Base-by-base conservation (phyloP, 2,888 invertebrate species). In the Callyntrura sp. region DNA sequence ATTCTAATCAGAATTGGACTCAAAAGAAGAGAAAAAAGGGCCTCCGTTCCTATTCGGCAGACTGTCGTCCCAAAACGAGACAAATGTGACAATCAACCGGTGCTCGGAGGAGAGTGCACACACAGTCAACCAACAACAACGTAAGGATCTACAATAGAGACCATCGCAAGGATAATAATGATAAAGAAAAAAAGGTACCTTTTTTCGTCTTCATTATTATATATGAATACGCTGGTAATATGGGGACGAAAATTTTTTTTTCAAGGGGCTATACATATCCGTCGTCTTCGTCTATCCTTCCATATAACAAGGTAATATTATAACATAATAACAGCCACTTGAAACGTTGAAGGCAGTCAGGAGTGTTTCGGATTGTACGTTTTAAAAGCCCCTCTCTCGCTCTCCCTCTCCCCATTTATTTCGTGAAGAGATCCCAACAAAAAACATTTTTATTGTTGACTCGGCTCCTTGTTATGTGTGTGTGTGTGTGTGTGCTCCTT, bases 51-150 rank as follows among this genome's bases (percentile, higher is more conserved):
- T 51, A 51, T 51, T 76, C 25, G 14, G 6, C 25, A 25, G 76
- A n/a, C 55, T 76, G 76, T 60, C 60, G 79, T 79, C 57, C 79
- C 79, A 82, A 62, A 25, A 48, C 14, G 88, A 60, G 76, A 70
- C 73, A 88, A 88, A 88, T 88, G 82, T 82, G 88, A 88, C 88
- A 88, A 88, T 82, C 88, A 82, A 82, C 60, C 12, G 78, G 78
- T 78, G 28, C 9, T 28, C 6, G 35, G 35, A 35, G 35, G 35
- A 35, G 35, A 35, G 35, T 35, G 48, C 57, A 48, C 23, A 82
- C 48, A 60, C 60, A 57, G 12, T n/a, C 68, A 51, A 12, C 17
- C 28, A n/a, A 1, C 68, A 51, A 12, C 17, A 51, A n/a, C 12
- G 55, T 55, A 45, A 9, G 14, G 8, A 35, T 65, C 55, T 28